phyloP scores from a whole-genome alignment of 1,140 invertebrate species.

The Heliconius hermathena region DNA sequence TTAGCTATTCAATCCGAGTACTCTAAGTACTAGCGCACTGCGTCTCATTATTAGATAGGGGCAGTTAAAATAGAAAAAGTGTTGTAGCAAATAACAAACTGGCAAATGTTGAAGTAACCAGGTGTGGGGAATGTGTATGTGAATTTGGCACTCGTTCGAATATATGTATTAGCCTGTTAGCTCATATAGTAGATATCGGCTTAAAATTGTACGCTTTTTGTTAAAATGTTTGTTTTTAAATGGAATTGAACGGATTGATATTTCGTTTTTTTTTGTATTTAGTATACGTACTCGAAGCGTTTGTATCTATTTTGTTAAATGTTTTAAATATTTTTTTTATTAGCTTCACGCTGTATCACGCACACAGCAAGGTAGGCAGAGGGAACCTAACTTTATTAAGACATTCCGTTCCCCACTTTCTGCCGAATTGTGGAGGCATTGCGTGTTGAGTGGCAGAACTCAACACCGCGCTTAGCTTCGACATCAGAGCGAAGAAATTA shows the following conservation, averaged over 20 bases:
- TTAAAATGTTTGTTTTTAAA: not conserved
- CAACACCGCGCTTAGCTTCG: too few relatives aligned
- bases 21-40: constrained; percentile 52
- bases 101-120: constrained; percentile 44
- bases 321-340: not conserved
- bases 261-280: not conserved
- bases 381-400: too few relatives aligned
- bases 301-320: not conserved
- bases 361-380: too few relatives aligned
- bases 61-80: constrained; percentile 22
- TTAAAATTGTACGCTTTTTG: not conserved
- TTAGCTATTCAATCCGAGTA: constrained; percentile 17
- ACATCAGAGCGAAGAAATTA: too few relatives aligned
- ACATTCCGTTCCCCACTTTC: too few relatives aligned
- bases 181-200: constrained; percentile 11
- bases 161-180: constrained; percentile 31
- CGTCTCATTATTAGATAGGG: constrained; percentile 52
- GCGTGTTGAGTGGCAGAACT: too few relatives aligned
- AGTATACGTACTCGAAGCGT: not conserved
- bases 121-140: constrained; percentile 43
- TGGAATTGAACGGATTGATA: not conserved
- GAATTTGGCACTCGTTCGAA: constrained; percentile 40
- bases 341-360: too few relatives aligned
- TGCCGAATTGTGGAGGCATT: too few relatives aligned
- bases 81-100: constrained; percentile 28